phyloP scores from a whole-genome alignment of 2,888 invertebrate species.

The Pelosia muscerda region DNA sequence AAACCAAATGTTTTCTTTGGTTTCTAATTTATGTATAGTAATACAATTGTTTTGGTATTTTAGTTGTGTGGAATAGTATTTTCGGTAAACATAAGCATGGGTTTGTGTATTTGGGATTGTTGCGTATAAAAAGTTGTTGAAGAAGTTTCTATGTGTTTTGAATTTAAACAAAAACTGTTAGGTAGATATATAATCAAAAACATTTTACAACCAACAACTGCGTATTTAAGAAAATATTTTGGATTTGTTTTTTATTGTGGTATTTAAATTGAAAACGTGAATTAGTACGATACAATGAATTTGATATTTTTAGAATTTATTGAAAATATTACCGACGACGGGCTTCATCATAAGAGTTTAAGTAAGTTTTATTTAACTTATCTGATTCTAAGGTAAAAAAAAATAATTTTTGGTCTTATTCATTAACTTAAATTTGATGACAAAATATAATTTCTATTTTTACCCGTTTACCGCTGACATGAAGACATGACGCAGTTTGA shows the following conservation, averaged over 20 bases:
- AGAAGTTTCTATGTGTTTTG: background rate
- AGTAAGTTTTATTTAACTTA: no score
- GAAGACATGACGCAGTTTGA: no score
- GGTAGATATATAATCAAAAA: background rate
- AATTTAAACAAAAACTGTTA: background rate
- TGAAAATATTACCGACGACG: background rate
- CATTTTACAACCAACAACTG: no score
- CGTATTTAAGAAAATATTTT: no score
- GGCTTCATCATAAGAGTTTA: background rate
- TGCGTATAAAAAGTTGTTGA: background rate
- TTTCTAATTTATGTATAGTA: conserved; percentile 3
- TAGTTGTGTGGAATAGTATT: background rate
- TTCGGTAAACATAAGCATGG: background rate
- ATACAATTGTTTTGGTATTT: background rate
- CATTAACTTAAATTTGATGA: no score
- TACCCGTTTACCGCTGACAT: background rate
- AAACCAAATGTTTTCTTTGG: background rate
- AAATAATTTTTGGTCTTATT: no score
- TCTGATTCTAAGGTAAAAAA: no score
- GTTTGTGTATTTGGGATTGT: conserved; percentile 1
- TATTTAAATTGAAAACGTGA: background rate
- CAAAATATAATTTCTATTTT: background rate
- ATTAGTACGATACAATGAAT: background rate
- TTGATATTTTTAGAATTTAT: background rate
- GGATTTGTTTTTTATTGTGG: no score